phyloP scores from a whole-genome alignment of 2,113 vertebrate species.

The Aix galericulata region DNA sequence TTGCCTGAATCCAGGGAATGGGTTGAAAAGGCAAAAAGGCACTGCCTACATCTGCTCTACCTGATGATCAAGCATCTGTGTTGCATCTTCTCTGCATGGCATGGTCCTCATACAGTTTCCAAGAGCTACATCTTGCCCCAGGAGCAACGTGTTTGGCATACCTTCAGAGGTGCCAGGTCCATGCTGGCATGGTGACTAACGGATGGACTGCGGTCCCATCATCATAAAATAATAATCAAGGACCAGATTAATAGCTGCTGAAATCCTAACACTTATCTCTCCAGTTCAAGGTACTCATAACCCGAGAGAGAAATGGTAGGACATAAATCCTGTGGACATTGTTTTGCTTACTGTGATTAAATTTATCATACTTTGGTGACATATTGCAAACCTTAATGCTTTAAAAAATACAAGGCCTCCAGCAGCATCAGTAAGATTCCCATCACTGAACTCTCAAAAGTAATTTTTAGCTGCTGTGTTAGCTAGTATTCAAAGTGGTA shows the following conservation, averaged over 20 bases:
- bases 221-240: constrained; percentile 12
- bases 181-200: not conserved
- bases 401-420: not conserved
- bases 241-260: constrained; percentile 23
- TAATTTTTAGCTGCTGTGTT: not conserved
- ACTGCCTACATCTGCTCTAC: not conserved
- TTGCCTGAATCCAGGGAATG: not conserved
- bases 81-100: not conserved
- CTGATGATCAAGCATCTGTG: not conserved
- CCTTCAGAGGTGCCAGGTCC: not conserved
- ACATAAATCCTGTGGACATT: constrained; percentile 22
- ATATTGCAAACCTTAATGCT: not conserved
- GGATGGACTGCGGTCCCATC: not conserved
- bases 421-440: not conserved
- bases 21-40: not conserved
- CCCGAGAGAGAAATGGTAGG: not conserved
- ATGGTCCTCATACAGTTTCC: rapidly evolving
- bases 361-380: constrained; percentile 16
- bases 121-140: not conserved
- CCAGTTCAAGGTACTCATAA: constrained; percentile 48
- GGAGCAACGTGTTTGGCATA: not conserved
- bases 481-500: not conserved
- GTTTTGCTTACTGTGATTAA: constrained; percentile 55
- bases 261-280: constrained; percentile 61
- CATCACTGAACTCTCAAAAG: not conserved